Evolutionary conservation across 2,888 invertebrate genomes (phyloP).

Genomic region (Eristalinus sepulchralis): DNA sequence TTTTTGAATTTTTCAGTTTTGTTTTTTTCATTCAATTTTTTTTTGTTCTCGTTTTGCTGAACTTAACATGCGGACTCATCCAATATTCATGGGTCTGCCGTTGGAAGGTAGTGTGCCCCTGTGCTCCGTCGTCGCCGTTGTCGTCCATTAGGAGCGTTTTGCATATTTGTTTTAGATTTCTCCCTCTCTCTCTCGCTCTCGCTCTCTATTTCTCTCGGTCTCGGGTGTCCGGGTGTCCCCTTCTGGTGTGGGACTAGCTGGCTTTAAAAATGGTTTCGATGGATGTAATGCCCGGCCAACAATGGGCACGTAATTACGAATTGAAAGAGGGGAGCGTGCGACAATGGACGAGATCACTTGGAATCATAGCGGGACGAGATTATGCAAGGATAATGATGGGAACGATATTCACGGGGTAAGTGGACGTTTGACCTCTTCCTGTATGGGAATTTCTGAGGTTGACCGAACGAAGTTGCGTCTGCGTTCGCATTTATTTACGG

Average conservation of each 20-base stretch:
- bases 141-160: conserved; percentile 5
- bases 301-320: conserved; percentile 66
- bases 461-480: background rate
- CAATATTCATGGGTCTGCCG: conserved; percentile 48
- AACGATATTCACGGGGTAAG: conserved; percentile 33
- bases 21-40: background rate
- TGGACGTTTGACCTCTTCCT: conserved; percentile 60
- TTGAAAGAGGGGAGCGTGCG: conserved; percentile 14
- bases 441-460: conserved; percentile 42
- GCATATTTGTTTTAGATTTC: conserved; percentile 7
- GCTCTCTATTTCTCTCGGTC: background rate
- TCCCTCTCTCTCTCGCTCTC: background rate
- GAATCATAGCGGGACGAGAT: conserved; percentile 64
- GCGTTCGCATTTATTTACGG: background rate
- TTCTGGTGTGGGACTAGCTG: background rate
- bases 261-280: background rate
- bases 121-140: background rate
- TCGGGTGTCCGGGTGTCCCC: background rate
- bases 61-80: conserved; percentile 56
- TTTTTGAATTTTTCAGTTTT: conserved; percentile 21
- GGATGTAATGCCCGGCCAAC: conserved; percentile 33
- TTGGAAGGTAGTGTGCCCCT: background rate
- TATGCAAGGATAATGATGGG: conserved; percentile 67
- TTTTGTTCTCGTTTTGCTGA: background rate
- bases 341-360: conserved; percentile 59